Evolutionary conservation across 2,888 invertebrate species (phyloP).

Genomic region (Apotomis capreana): DNA sequence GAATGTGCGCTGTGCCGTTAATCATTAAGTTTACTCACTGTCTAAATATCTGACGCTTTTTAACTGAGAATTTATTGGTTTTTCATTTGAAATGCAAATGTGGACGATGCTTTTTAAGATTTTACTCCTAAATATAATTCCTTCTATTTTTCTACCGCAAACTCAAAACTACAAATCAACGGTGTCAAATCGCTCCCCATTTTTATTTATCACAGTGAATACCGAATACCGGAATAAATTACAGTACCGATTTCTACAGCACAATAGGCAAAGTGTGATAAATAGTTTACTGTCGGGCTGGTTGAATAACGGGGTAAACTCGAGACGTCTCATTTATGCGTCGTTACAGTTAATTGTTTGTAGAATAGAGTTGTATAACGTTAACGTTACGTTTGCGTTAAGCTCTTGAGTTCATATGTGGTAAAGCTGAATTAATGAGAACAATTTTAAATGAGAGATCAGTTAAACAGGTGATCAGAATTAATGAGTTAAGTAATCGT

Average conservation of each 20-base stretch:
- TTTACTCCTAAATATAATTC: neutral
- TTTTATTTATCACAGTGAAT: conserved; percentile 26
- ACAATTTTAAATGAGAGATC: too few relatives aligned
- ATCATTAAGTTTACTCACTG: conserved; percentile 55
- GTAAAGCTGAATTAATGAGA: neutral
- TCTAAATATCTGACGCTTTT: conserved; percentile 15
- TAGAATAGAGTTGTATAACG: conserved; percentile 16
- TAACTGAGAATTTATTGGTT: conserved; percentile 6
- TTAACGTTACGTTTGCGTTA: conserved; percentile 6
- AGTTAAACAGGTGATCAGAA: too few relatives aligned
- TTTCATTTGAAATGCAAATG: conserved; percentile 13
- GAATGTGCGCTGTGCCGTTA: conserved; percentile 49
- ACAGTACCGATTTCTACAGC: conserved; percentile 16
- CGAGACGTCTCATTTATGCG: conserved; percentile 35
- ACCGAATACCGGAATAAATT: conserved; percentile 33
- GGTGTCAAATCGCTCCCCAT: conserved; percentile 23
- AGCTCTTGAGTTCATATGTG: neutral
- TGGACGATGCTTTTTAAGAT: neutral
- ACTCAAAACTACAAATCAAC: conserved; percentile 23
- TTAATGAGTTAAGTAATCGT: too few relatives aligned
- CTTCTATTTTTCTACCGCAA: conserved; percentile 15
- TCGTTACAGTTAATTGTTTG: conserved; percentile 28
- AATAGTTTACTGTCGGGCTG: conserved; percentile 35
- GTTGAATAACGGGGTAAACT: conserved; percentile 37
- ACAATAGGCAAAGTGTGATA: conserved; percentile 37